Base-by-base conservation (phyloP, 2,888 invertebrate genomes). In the Oeneis ivallda region DNA sequence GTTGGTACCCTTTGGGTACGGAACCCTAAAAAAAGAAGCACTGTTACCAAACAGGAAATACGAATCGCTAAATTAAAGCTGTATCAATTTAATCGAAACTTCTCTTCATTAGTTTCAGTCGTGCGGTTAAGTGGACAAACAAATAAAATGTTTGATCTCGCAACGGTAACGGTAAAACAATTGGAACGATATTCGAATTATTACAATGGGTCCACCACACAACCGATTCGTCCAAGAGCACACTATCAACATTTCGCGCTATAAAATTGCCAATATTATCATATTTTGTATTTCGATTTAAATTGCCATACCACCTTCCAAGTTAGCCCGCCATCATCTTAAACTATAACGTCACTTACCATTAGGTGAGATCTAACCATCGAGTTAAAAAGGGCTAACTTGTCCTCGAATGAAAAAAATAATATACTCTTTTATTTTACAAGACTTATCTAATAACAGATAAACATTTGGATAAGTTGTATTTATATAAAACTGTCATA, bases 111-210 rank as follows among this genome's bases (percentile, higher is more conserved):
- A 89, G 88, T 88, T 56, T 19, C 39, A 54, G 39, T 7, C 79
- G 81, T 85, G 84, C 85, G 88, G 89, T 85, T 84, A 85, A 86
- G 78, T 85, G 86, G 81, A 83, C 85, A 89, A 86, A 85, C 86
- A 88, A 88, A 89, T 89, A 89, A 87, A 89, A 87, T 88, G 86
- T 87, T 89, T 89, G 89, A 90, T 89, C 87, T 85, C 82, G 75
- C 81, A 66, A 69, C 82, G 69, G 84, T 83, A 66, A 69, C 82
- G 69, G 84, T 83, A 87, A 85, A 86, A 83, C 84, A 83, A 82
- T 82, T 77, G 79, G 79, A 84, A 45, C 15, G 45, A 58, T 58
- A 58, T 58, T 58, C 41, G 56, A 56, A 56, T 39, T 56, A 56
- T 41, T 56, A 19, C 56, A 19, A 26, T 17, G 7, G 19, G 56